Base-by-base conservation (phyloP, 1,140 invertebrate genomes). In the Neoseiulus cucumeris region DNA sequence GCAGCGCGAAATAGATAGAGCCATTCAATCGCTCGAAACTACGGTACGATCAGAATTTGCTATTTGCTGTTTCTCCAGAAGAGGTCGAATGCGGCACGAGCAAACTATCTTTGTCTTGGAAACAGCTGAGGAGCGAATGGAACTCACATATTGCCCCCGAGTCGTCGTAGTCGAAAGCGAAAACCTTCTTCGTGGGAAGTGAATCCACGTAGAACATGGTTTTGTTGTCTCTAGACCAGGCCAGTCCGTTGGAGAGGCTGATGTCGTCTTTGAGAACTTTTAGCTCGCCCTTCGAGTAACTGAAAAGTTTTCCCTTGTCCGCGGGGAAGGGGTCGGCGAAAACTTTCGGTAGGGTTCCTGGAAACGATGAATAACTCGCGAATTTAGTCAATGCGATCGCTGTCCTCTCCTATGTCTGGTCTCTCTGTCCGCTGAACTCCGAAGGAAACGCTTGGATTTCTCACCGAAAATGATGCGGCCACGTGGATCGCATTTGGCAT, bases 401-500 rank as follows among this genome's bases (percentile, higher is more conserved):
- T 39, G 33, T 39, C 33, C 33, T 39, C 33, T 39, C 4, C n/a
- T n/a, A n/a, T n/a, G n/a, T n/a, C n/a, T n/a, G n/a, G n/a, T n/a
- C n/a, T n/a, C n/a, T n/a, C n/a, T 44, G n/a, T 14, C 42, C 12
- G 12, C 42, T 44, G n/a, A 44, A n/a, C 42, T 47, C 18, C 18
- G 45, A 47, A 6, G 45, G 45, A n/a, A 44, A 44, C 42, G 12
- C 12, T 44, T 44, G 42, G n/a, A 44, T 14, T 44, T 44, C 51
- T 25, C 17, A 59, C 87, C 87, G 68, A 82, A 80, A 82, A 85
- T 89, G 1, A 92, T 75, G 42, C 87, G 77, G 44, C 89, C 89
- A 14, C 73, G 74, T 0, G 82, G 80, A 74, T 94, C 89, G 66
- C 84, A 85, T 76, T 93, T 94, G 17, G 83, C 90, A 75, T 92